A percentile compares a stretch with the other conserved stretches of the same genome.
These are phyloP conservation scores for Chloropsis cyanopogon DNA, from an alignment of 2,113 vertebrate species.

Conservation along the genomic window DNA sequence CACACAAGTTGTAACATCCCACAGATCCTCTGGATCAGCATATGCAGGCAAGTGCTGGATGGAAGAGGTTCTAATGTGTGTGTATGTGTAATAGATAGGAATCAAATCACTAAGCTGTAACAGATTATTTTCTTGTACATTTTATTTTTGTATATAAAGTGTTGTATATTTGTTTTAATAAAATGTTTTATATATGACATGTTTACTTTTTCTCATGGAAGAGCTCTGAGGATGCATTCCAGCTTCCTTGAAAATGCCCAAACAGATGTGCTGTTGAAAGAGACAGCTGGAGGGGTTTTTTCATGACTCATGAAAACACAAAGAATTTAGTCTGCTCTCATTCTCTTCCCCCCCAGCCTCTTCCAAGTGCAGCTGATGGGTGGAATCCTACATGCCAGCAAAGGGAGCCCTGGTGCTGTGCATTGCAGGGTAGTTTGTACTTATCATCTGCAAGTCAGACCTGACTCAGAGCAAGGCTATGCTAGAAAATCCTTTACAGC, in stretches of 20 bases:
- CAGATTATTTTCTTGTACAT: conserved; percentile 37
- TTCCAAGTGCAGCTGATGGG: background rate
- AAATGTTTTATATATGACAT: conserved; percentile 61
- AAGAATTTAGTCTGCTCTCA: background rate
- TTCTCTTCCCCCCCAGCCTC: background rate
- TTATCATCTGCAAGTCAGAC: background rate
- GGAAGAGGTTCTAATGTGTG: background rate
- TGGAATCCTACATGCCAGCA: background rate
- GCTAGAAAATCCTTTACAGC: background rate
- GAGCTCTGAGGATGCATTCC: background rate
- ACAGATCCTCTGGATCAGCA: background rate
- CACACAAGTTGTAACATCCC: background rate
- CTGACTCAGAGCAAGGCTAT: background rate
- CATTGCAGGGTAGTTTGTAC: rapidly evolving
- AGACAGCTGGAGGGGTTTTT: background rate
- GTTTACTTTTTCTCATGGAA: conserved; percentile 23
- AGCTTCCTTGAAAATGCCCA: background rate
- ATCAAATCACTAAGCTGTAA: conserved; percentile 42
- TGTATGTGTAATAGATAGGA: background rate
- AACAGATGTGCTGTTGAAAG: background rate
- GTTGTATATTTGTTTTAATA: conserved; percentile 73
- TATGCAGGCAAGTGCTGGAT: background rate
- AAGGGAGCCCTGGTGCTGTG: background rate
- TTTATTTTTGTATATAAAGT: conserved; percentile 70
- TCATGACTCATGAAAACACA: background rate